Base-by-base conservation (phyloP, 2,113 vertebrate species). In the Salvelinus sp. region DNA sequence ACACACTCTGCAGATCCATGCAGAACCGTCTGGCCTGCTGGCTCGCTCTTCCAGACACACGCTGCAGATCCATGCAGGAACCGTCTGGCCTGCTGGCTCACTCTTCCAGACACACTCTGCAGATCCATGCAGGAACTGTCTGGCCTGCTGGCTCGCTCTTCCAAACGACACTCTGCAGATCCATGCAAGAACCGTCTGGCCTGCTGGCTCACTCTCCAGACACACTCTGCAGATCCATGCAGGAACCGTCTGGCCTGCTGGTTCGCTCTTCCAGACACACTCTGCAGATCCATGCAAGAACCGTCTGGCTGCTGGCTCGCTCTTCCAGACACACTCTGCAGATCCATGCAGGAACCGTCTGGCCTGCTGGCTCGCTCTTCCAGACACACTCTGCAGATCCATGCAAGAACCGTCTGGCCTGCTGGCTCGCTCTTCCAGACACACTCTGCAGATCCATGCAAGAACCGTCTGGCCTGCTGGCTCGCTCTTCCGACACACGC, bases 391-490 rank as follows among this genome's bases (percentile, higher is more conserved):
- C 23, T 0, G 70, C 76, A 86, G 33, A 38, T 38, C 5, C 33
- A 38, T 38, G 7, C 33, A 22, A 16, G 58, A 75, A 77, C 79
- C 12, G 79, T 77, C 71, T 74, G 75, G 64, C 62, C 70, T 68
- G 60, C 69, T 68, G 72, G 70, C 1, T 1, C 4, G 2, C 13
- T 25, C 13, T 69, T 70, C 20, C 58, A 69, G 6, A 1, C 0
- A 60, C 70, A 70, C 72, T 69, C 23, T 3, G 70, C 79, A 86
- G 38, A 38, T 38, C 1, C 38, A 44, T 44, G 2, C 47, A 22
- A 16, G 58, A 75, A 77, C 75, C 3, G 77, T 77, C 73, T 74
- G 77, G 64, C 66, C 70, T 68, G 60, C 69, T 68, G 72, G 70
- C 1, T 1, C 4, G 3, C 13, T 25, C 13, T 62, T 70, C 20